phyloP scores from a whole-genome alignment of 2,888 invertebrate species.

The Glyphotaelius pellucidus region DNA sequence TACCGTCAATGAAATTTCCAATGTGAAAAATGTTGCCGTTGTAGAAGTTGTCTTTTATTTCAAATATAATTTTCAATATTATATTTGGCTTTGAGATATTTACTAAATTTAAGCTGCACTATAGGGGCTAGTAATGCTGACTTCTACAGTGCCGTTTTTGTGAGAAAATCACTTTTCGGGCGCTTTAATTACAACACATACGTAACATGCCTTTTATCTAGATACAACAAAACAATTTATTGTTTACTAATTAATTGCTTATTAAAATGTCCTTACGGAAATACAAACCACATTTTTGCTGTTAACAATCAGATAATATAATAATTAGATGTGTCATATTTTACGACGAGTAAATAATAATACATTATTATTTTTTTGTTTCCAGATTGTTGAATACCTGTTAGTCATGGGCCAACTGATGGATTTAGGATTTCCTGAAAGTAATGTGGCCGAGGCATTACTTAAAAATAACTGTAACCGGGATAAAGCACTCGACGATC shows the following conservation, averaged over 20 bases:
- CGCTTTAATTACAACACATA: no score
- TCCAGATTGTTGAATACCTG: slow-evolving; percentile 89
- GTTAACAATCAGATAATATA: not conserved
- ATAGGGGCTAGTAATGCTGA: no score
- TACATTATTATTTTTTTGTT: slow-evolving; percentile 59
- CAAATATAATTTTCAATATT: no score
- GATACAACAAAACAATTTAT: not conserved
- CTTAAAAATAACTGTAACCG: slow-evolving; percentile 88
- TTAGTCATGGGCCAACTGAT: slow-evolving; percentile 86
- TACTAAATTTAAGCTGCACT: no score
- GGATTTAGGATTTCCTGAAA: slow-evolving; percentile 90
- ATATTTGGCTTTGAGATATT: no score
- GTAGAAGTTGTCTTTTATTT: no score
- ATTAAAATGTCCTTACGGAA: not conserved
- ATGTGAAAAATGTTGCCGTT: no score
- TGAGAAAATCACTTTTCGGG: no score
- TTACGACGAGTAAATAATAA: not conserved
- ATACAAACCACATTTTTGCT: not conserved
- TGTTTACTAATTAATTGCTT: not conserved
- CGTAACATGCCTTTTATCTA: not conserved
- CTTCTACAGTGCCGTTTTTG: no score
- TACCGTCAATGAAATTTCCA: no score
- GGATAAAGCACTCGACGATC: slow-evolving; percentile 90
- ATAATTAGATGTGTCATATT: no score
- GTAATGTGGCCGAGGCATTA: slow-evolving; percentile 84